Evolutionary conservation across 2,797 vertebrate genomes (phyloP).

Genomic region (Stomatorhinus walkeri): DNA sequence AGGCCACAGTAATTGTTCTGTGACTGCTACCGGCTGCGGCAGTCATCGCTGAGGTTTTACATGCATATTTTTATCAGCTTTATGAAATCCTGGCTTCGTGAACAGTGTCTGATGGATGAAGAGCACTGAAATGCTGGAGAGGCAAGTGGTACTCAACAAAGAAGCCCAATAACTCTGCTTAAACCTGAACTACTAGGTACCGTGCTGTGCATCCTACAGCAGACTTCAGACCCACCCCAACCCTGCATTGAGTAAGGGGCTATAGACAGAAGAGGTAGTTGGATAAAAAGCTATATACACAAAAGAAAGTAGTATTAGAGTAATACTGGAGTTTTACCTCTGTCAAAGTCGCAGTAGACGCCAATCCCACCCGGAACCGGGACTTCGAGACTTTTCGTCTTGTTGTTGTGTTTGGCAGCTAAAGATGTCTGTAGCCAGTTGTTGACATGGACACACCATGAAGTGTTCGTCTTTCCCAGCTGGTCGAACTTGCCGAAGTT

Average conservation of each 20-base stretch:
- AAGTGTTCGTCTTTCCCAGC: slow-evolving; percentile 79
- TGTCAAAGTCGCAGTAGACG: slow-evolving; percentile 84
- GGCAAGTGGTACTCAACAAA: not conserved
- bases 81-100: not conserved
- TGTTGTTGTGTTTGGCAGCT: slow-evolving; percentile 88
- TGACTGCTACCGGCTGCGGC: not conserved
- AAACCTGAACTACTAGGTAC: not conserved
- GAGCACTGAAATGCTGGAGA: not conserved
- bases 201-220: not conserved
- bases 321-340: slow-evolving; percentile 54
- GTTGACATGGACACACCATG: slow-evolving; percentile 85
- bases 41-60: not conserved
- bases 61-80: not conserved
- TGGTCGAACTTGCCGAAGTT: slow-evolving; percentile 86
- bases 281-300: not conserved
- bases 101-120: not conserved
- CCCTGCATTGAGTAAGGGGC: not conserved
- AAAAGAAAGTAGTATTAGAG: not conserved
- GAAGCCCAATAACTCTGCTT: not conserved
- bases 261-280: not conserved
- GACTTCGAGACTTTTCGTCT: slow-evolving; percentile 73
- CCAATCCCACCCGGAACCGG: slow-evolving; percentile 75
- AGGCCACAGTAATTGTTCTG: not conserved
- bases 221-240: not conserved
- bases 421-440: slow-evolving; percentile 87